Base-by-base conservation (phyloP, 2,797 vertebrate genomes). In the Leptoclinus maculatus region DNA sequence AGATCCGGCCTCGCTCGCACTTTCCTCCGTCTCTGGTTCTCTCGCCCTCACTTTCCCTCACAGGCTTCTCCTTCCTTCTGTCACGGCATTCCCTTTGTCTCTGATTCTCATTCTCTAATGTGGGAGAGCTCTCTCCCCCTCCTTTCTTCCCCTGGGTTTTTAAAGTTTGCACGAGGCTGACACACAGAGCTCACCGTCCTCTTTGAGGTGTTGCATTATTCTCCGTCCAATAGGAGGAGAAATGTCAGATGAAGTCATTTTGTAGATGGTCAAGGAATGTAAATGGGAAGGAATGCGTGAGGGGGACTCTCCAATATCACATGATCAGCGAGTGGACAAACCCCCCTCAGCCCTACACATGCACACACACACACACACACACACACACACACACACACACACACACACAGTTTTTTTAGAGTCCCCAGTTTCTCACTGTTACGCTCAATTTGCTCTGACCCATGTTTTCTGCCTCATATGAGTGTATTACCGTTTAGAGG, bases 31-130 rank as follows among this genome's bases (percentile, higher is more conserved):
- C 75, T 83, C 65, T 69, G 58, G 71, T 53, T 66, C 36, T 56
- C 78, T 69, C 17, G 29, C 54, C 16, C 57, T 83, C 63, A 76
- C 77, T 90, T 83, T 74, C 74, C 79, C 79, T 82, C 32, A 12
- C 38, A 70, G 68, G 62, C 71, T 78, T 74, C 74, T 79, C 51
- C 77, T 88, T 79, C 78, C 78, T 69, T 75, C 74, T 78, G 60
- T 86, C 85, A 83, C 25, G 79, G 89, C 76, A 66, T 29, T 83
- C 83, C 78, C 79, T 87, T 92, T 84, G 82, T 87, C 78, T 86
- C 80, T 83, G 74, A 86, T 83, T 89, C 66, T 51, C 23, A 19
- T 66, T 64, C 59, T 79, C 75, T 71, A 43, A 84, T 87, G 87
- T 49, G 36, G 54, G 71, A 71, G 63, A 71, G 49, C 77, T 36